Percentiles rank a stretch among this genome's conserved stretches.
These are phyloP conservation scores for Lepisosteus osseus DNA, from an alignment of 2,113 vertebrate genomes.

Conservation along the genomic window DNA sequence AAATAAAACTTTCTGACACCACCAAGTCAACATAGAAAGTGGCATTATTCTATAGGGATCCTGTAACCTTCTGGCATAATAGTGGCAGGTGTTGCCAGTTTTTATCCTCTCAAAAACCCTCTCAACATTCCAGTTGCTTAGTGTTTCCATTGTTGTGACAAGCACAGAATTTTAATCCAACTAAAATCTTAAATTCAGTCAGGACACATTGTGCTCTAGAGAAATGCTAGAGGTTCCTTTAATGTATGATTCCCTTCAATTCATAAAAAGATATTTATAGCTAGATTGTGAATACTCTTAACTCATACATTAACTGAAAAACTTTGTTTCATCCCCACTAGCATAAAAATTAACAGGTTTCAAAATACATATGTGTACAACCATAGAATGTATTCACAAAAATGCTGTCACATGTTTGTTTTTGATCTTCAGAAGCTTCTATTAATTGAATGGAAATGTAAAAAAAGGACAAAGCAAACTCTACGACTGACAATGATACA, in stretches of 20 bases:
- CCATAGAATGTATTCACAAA: too few species aligned
- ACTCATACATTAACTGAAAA: background rate
- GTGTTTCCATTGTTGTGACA: constrained; percentile 33
- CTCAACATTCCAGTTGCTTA: constrained; percentile 35
- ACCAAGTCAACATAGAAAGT: background rate
- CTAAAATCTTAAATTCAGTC: constrained; percentile 11
- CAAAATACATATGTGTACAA: too few species aligned
- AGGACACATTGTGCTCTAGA: constrained; percentile 37
- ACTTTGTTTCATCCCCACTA: too few species aligned
- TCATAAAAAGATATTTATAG: constrained; percentile 53
- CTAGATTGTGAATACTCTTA: background rate
- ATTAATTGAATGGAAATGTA: too few species aligned
- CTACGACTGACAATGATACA: too few species aligned
- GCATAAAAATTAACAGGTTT: too few species aligned
- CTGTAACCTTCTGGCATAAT: constrained; percentile 42
- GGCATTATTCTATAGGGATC: constrained; percentile 20
- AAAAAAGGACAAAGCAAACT: too few species aligned
- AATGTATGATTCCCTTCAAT: constrained; percentile 61
- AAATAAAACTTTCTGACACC: background rate
- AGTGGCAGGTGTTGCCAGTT: constrained; percentile 53
- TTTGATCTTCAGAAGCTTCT: too few species aligned
- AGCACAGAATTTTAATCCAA: constrained; percentile 48
- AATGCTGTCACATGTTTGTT: too few species aligned
- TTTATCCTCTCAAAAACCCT: constrained; percentile 40
- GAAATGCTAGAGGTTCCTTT: constrained; percentile 42